Conservation (phyloP, 2,888 invertebrate species). For the Lissocephala sabroskyi region DNA sequence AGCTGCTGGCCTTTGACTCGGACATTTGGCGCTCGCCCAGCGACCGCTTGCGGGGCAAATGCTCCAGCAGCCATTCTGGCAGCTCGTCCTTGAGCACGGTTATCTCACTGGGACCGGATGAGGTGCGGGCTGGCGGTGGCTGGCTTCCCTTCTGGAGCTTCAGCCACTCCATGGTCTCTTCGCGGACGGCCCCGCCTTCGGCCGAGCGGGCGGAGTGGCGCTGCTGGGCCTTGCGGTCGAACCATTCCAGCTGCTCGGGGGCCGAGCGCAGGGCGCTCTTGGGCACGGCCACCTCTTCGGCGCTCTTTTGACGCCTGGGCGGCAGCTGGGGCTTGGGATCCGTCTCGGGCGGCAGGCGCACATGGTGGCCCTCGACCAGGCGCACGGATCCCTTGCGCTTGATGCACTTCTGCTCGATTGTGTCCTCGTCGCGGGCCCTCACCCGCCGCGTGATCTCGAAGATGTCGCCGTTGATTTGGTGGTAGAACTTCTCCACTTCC, state of each 20-base stretch:
- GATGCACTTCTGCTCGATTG: constrained; percentile 70
- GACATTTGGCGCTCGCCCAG: constrained; percentile 55
- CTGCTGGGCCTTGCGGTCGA: constrained; percentile 71
- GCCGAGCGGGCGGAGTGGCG: constrained; percentile 72
- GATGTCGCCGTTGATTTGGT: constrained; percentile 72
- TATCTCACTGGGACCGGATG: constrained; percentile 72
- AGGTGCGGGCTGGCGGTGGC: constrained; percentile 67
- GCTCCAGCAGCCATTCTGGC: constrained; percentile 70
- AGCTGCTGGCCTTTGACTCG: constrained; percentile 48
- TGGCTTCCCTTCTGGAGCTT: constrained; percentile 55
- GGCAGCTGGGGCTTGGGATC: constrained; percentile 45
- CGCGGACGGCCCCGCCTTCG: constrained; percentile 70
- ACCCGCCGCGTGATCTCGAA: constrained; percentile 71
- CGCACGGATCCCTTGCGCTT: constrained; percentile 66
- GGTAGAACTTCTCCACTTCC: constrained; percentile 72
- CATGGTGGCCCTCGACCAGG: constrained; percentile 47
- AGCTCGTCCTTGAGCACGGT: constrained; percentile 71
- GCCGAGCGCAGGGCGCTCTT: constrained; percentile 51
- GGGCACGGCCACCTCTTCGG: constrained; percentile 54
- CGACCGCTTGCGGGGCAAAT: constrained; percentile 67
- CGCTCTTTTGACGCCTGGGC: constrained; percentile 45
- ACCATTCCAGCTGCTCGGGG: constrained; percentile 69
- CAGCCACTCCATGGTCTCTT: constrained; percentile 71
- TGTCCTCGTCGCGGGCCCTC: constrained; percentile 69
- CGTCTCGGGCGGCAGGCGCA: constrained; percentile 46